These are phyloP conservation scores for Paratilapia polleni DNA, from an alignment of 2,113 vertebrate genomes.

Conservation along the genomic window DNA sequence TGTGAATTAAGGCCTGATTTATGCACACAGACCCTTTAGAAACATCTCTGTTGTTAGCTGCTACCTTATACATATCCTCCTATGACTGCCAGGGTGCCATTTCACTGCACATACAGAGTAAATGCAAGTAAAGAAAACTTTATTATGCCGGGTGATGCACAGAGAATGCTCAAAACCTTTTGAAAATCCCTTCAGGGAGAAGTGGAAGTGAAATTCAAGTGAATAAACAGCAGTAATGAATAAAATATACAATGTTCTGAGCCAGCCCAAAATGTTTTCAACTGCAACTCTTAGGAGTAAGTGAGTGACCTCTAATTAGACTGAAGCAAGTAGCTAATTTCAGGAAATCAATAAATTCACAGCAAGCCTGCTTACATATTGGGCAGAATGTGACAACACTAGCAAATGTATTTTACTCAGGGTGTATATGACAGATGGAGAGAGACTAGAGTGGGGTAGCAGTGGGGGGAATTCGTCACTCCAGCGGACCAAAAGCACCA, in stretches of 20 bases:
- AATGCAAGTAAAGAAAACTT: constrained; percentile 1
- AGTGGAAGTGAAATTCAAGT: constrained; percentile 1
- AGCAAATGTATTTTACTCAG: constrained; percentile 38
- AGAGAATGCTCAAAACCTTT: constrained; percentile 4
- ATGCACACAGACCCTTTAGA: neutral
- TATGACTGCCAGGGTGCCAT: neutral
- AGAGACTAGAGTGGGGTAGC: constrained; percentile 39
- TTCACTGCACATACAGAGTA: neutral
- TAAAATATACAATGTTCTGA: neutral
- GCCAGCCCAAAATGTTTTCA: neutral
- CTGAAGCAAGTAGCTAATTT: constrained; percentile 35
- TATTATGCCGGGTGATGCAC: constrained; percentile 17
- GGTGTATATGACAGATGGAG: constrained; percentile 74
- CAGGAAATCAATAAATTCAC: constrained; percentile 38
- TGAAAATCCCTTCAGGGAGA: constrained; percentile 18
- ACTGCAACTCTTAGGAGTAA: neutral
- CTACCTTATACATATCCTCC: neutral
- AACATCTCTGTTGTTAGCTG: neutral
- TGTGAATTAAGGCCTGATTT: neutral
- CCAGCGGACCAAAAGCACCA: constrained; percentile 60
- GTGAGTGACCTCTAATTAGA: constrained; percentile 30
- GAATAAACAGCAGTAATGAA: neutral
- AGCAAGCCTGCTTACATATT: constrained; percentile 9
- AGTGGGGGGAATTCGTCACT: constrained; percentile 47
- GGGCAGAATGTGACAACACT: constrained; percentile 31